phyloP scores from a whole-genome alignment of 2,888 invertebrate species.

The Thecophora atra region DNA sequence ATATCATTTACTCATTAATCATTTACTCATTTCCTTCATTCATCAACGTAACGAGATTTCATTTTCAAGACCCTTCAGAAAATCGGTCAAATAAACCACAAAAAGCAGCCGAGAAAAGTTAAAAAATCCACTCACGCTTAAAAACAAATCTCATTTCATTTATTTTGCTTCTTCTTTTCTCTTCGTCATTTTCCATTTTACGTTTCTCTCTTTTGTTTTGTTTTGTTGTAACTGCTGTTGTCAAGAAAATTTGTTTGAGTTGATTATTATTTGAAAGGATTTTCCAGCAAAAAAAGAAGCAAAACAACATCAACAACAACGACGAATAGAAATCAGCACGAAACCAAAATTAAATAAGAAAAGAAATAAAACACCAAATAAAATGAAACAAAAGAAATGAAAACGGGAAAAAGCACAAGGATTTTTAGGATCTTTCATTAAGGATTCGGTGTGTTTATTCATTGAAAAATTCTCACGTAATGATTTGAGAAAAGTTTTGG shows the following conservation, averaged over 20 bases:
- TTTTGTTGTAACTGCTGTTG: background rate
- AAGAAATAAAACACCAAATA: too few relatives aligned
- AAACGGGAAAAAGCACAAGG: background rate
- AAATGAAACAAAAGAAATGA: background rate
- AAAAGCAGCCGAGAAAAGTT: background rate
- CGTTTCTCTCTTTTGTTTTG: background rate
- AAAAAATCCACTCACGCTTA: background rate
- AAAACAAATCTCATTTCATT: slow-evolving; percentile 1
- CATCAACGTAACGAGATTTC: too few relatives aligned
- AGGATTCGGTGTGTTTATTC: slow-evolving; percentile 7
- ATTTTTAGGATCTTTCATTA: slow-evolving; percentile 24
- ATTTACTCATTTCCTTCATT: too few relatives aligned
- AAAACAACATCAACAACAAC: too few relatives aligned
- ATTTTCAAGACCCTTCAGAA: background rate
- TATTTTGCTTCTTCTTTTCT: background rate
- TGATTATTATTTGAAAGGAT: slow-evolving; percentile 18
- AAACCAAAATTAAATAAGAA: too few relatives aligned
- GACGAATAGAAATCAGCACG: too few relatives aligned
- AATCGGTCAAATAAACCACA: background rate
- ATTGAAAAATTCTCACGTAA: slow-evolving; percentile 33
- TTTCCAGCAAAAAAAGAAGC: background rate
- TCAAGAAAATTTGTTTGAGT: slow-evolving; percentile 22
- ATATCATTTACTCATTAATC: too few relatives aligned
- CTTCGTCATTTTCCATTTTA: background rate
- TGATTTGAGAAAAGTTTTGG: slow-evolving; percentile 24